Base-by-base conservation (phyloP, 2,797 vertebrate species). In the Peromyscus melanophrys region DNA sequence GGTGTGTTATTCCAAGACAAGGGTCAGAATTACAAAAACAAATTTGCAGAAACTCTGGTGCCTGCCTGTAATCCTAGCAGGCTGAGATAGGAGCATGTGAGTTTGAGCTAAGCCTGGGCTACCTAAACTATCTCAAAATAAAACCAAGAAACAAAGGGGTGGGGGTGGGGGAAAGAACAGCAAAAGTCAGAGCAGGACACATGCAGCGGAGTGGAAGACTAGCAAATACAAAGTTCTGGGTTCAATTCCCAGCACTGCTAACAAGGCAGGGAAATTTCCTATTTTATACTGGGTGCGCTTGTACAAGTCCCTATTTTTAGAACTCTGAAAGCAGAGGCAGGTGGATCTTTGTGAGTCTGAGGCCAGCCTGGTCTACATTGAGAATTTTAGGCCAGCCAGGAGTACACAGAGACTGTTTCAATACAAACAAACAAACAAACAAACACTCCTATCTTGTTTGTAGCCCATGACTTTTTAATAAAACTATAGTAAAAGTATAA, bases 401-500 rank as follows among this genome's bases (percentile, higher is more conserved):
- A 19, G 29, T 23, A 13, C 10, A 46, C 34, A 43, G 29, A 65
- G 61, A 49, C 10, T 65, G 31, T 12, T 31, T 49, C 61, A 85
- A 85, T 23, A 65, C 17, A 75, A 40, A 23, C 17, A 80, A 63
- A 65, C 17, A 75, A 40, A 23, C 17, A 80, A 63, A 61, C 25
- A 80, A 63, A 63, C 73, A 19, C 23, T 17, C 11, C n/a, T 37
- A 61, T 43, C 85, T 90, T 89, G 61, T 67, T 37, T 91, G 43
- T 0, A 86, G 52, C 27, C 46, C 4, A 31, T 14, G 31, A 87
- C 34, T 73, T 91, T 76, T 73, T 40, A 93, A 76, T 59, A 92
- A 5, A 40, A 96, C 61, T 67, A 12, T 3, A 90, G 59, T 77
- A 5, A 92, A 95, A 92, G 78, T 57, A 89, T 29, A 71, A 87